Evolutionary conservation across 92 coral and sea anemone genomes (phyloP), one percentile per base, ranked within the genome.

Genomic region (Epizoanthus scotinus): DNA sequence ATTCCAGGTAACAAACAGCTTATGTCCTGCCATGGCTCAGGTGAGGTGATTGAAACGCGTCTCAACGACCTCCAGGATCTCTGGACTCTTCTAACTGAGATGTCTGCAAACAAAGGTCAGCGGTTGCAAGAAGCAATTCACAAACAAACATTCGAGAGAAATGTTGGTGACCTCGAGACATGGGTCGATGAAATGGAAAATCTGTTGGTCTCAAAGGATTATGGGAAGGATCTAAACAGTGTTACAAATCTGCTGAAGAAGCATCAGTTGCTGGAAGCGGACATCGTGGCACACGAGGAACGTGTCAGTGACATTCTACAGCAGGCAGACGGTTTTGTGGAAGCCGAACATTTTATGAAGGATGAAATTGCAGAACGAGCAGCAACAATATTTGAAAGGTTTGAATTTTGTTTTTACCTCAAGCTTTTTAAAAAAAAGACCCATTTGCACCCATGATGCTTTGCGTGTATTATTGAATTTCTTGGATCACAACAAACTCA

Each of bases 281-380:
- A 90, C 75, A 87, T 93, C 19, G 68, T 85, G 38, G 78, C 87
- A 8, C 98, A 89, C 62, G 95, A 94, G 71, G 98, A 91, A 9
- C 89, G 98, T 19, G 94, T 95, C 27, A 89, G 83, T 7, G 94
- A 89, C 20, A 88, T 93, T 26, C 73, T 91, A 40, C 75, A 85
- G 44, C 97, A 93, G 65, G 94, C 97, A 8, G 90, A 88, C n/a
- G 98, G 88, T 26, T 93, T 93, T 79, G 93, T 87, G 4, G 95
- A 90, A 57, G 93, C 94, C 0, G 93, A 81, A 56, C 98, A 95
- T 81, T 95, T 93, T 61, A 88, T 89, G 88, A 93, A 93, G 71
- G 94, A 93, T 17, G 98, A 95, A 78, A 95, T 95, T 68, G 91
- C 85, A 21, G 93, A 87, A 79, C 86, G 91, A 69, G 98, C 98